These are phyloP conservation scores for Pelodytes ibericus DNA, from an alignment of 2,797 vertebrate species.

Conservation along the genomic window DNA sequence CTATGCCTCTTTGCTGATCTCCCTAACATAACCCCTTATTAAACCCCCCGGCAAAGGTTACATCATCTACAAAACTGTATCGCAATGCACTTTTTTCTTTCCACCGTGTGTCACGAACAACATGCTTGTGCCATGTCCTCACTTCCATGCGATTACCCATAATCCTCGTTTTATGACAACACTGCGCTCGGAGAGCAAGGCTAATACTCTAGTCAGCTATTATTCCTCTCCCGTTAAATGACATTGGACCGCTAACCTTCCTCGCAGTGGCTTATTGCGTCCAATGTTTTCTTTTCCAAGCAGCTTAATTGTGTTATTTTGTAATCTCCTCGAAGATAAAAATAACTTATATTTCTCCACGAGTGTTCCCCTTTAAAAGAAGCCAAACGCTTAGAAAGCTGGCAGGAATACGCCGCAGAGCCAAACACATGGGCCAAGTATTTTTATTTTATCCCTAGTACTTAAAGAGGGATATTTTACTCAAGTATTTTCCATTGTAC, in stretches of 20 bases:
- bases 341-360: slow-evolving; percentile 40
- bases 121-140: not conserved
- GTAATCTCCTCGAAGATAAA: slow-evolving; percentile 50
- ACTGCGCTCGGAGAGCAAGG: not conserved
- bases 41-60: not conserved
- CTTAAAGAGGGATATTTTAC: slow-evolving; percentile 43
- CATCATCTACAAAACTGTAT: not conserved
- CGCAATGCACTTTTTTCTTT: not conserved
- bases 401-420: slow-evolving; percentile 5
- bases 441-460: slow-evolving; percentile 43
- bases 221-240: slow-evolving; percentile 21
- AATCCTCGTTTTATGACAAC: not conserved
- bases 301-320: slow-evolving; percentile 46
- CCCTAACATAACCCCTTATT: too few species aligned
- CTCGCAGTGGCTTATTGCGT: slow-evolving; percentile 21
- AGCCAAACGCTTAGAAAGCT: slow-evolving; percentile 40
- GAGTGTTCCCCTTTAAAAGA: slow-evolving; percentile 35
- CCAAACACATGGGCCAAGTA: slow-evolving; percentile 42
- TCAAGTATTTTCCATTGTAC: slow-evolving; percentile 27
- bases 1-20: too few species aligned
- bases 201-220: not conserved
- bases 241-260: slow-evolving; percentile 24
- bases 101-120: not conserved
- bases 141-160: slow-evolving; percentile 1
- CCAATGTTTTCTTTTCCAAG: slow-evolving; percentile 38